A percentile compares a stretch with the other conserved stretches of the same genome.
These are phyloP conservation scores for Cygnus buccinator DNA, from an alignment of 2,113 vertebrate genomes.

Conservation along the genomic window DNA sequence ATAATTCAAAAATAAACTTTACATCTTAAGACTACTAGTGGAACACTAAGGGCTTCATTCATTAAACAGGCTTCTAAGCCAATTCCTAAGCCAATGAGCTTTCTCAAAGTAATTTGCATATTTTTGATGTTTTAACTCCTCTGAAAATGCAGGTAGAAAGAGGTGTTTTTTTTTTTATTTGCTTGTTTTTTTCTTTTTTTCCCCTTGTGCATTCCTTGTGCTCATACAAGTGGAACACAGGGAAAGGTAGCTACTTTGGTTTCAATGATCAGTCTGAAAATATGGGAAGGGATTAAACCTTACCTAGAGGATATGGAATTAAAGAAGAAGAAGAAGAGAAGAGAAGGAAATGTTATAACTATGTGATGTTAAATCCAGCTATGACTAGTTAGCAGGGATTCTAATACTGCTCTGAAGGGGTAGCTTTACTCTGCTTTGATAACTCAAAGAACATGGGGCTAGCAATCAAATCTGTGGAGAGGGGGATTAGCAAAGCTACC, in stretches of 20 bases:
- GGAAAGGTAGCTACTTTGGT: not conserved
- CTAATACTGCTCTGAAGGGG: not conserved
- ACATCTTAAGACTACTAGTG: not conserved
- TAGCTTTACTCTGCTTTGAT: not conserved
- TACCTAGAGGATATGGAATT: not conserved
- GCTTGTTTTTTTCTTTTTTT: not conserved
- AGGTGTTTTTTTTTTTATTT: fast-evolving
- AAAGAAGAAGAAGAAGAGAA: not conserved
- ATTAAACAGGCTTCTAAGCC: not conserved
- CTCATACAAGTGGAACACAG: not conserved
- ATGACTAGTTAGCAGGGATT: not conserved
- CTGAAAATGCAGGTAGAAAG: not conserved
- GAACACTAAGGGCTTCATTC: not conserved
- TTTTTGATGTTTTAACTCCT: not conserved
- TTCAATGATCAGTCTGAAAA: not conserved
- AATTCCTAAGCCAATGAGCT: not conserved
- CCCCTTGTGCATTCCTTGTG: not conserved
- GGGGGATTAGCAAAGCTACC: not conserved
- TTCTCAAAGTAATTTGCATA: not conserved
- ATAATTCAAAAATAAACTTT: not conserved
- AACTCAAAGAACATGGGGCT: not conserved
- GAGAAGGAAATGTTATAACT: not conserved
- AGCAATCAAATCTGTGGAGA: not conserved
- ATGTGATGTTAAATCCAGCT: not conserved
- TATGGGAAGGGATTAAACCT: not conserved